These are phyloP conservation scores for Pheosia tremula DNA, from an alignment of 2,888 invertebrate species.

Conservation along the genomic window DNA sequence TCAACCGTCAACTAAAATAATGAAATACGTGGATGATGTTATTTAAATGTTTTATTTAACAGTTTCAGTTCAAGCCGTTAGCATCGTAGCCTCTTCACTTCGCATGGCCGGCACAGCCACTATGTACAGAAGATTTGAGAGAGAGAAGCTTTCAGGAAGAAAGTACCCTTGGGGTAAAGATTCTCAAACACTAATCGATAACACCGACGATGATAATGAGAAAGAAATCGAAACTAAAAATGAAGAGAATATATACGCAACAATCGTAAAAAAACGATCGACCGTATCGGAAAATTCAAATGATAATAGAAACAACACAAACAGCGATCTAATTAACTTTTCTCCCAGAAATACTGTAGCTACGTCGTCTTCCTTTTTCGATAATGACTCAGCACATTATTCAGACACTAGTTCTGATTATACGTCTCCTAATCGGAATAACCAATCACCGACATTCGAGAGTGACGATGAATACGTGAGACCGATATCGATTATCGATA, in stretches of 20 bases:
- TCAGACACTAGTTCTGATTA: constrained; percentile 68
- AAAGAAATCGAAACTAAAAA: constrained; percentile 34
- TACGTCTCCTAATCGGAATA: constrained; percentile 31
- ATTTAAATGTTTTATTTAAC: constrained; percentile 31
- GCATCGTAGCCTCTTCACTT: constrained; percentile 87
- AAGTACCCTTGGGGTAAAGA: constrained; percentile 88
- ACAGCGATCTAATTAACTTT: constrained; percentile 72
- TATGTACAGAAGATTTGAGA: constrained; percentile 90
- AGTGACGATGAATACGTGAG: constrained; percentile 71
- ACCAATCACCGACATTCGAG: constrained; percentile 43
- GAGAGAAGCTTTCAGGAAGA: constrained; percentile 89
- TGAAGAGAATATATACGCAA: constrained; percentile 59
- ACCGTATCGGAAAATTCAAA: constrained; percentile 37
- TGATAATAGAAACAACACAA: constrained; percentile 37
- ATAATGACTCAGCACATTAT: constrained; percentile 51
- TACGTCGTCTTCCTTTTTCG: constrained; percentile 49
- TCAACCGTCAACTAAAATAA: too few species aligned
- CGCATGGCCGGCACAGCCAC: constrained; percentile 89
- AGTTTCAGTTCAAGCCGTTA: constrained; percentile 88
- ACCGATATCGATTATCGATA: constrained; percentile 69
- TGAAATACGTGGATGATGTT: too few species aligned
- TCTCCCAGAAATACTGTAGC: constrained; percentile 56
- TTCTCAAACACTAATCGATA: constrained; percentile 41
- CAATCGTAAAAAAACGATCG: constrained; percentile 52
- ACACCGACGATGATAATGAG: constrained; percentile 59